Evolutionary conservation across 2,888 invertebrate genomes (phyloP).

Genomic region (Nomada goodeniana): DNA sequence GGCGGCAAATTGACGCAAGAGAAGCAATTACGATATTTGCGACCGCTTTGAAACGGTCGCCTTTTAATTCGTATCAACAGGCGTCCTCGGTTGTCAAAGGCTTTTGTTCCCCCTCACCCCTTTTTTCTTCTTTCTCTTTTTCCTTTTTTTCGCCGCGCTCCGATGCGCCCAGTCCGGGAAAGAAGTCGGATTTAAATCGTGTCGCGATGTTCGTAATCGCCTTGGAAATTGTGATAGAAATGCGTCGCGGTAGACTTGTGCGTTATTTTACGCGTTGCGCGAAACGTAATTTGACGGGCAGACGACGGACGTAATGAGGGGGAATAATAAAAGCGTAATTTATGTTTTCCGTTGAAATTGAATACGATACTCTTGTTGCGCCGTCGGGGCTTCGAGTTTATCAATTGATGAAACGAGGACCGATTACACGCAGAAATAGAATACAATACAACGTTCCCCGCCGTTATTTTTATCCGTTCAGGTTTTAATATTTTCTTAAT

Average conservation of each 20-base stretch:
- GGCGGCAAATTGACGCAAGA: slow-evolving; percentile 36
- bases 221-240: background rate
- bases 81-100: slow-evolving; percentile 5
- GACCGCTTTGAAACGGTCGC: slow-evolving; percentile 21
- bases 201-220: background rate
- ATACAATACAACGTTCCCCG: background rate
- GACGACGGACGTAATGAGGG: too few species aligned
- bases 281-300: too few species aligned
- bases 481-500: slow-evolving; percentile 19
- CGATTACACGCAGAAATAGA: too few species aligned
- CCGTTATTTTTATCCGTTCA: background rate
- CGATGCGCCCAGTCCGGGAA: background rate
- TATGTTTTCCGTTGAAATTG: too few species aligned
- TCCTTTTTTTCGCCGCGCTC: background rate
- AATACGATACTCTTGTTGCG: too few species aligned
- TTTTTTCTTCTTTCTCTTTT: background rate
- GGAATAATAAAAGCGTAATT: too few species aligned
- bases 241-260: background rate
- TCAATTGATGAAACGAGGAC: background rate
- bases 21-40: slow-evolving; percentile 51
- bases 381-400: too few species aligned
- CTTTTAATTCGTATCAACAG: slow-evolving; percentile 15
- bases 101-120: background rate
- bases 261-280: background rate
- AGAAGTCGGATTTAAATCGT: background rate